Conservation (phyloP, 2,888 invertebrate genomes). For the Schizotus pectinicornis region DNA sequence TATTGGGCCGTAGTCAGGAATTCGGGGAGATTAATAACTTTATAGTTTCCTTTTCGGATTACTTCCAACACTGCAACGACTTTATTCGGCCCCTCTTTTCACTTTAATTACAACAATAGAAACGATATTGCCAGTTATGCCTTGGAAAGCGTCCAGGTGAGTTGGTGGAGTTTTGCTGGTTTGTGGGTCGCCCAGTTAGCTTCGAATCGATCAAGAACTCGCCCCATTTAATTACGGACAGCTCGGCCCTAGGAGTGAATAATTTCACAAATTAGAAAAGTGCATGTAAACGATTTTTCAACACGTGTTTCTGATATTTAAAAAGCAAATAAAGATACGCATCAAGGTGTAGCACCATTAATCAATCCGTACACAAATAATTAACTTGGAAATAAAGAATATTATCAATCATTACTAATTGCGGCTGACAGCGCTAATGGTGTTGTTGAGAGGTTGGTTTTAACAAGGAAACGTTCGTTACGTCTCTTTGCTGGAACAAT, state of each 20-base stretch:
- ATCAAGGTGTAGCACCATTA: slow-evolving; percentile 18
- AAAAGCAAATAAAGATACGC: slow-evolving; percentile 15
- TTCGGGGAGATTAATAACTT: too few species aligned
- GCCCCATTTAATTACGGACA: slow-evolving; percentile 5
- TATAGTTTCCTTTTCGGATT: too few species aligned
- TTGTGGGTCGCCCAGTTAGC: too few species aligned
- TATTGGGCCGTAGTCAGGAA: too few species aligned
- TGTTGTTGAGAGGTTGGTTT: slow-evolving; percentile 5
- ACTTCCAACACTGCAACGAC: too few species aligned
- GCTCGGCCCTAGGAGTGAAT: background rate
- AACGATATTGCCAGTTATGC: too few species aligned
- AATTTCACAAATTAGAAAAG: background rate
- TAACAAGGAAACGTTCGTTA: slow-evolving; percentile 2
- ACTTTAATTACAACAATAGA: too few species aligned
- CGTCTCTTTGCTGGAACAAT: background rate
- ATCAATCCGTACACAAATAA: slow-evolving; percentile 19
- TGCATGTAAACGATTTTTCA: slow-evolving; percentile 13
- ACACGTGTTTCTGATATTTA: slow-evolving; percentile 12
- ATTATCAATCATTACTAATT: slow-evolving; percentile 27
- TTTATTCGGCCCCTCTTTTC: too few species aligned
- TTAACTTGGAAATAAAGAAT: slow-evolving; percentile 20
- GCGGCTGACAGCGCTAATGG: slow-evolving; percentile 20
- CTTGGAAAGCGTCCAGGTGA: too few species aligned
- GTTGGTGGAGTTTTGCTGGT: too few species aligned
- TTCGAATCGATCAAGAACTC: too few species aligned